These are phyloP conservation scores for Phacellophora camtschatica DNA, from an alignment of 30 jellyfish, hydroid and myxozoan genomes.

Conservation along the genomic window DNA sequence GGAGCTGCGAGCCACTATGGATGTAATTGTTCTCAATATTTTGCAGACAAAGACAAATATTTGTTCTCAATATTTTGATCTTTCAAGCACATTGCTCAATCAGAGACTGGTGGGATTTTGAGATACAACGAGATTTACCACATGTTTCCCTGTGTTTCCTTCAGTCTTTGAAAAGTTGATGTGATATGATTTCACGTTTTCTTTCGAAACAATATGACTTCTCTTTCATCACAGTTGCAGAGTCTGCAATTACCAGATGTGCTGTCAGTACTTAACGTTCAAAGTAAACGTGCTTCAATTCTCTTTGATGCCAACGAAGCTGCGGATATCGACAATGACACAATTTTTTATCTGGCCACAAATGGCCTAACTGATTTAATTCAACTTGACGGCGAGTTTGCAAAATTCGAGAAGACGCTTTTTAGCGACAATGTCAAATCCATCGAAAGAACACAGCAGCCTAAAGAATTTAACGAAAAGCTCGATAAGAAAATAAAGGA, in stretches of 20 bases:
- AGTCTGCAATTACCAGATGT: conserved; percentile 82
- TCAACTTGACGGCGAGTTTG: conserved; percentile 58
- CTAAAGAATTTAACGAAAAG: conserved; percentile 49
- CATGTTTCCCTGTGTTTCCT: too few relatives aligned
- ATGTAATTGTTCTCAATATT: too few relatives aligned
- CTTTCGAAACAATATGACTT: conserved; percentile 56
- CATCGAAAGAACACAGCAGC: conserved; percentile 65
- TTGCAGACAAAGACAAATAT: too few relatives aligned
- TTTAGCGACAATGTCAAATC: conserved; percentile 48
- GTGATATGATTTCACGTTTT: too few relatives aligned
- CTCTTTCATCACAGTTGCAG: conserved; percentile 73
- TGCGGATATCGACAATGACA: conserved; percentile 71
- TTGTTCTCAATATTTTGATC: too few relatives aligned
- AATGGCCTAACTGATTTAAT: conserved; percentile 72
- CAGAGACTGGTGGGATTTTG: too few relatives aligned
- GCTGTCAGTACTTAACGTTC: conserved; percentile 27
- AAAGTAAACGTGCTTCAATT: conserved; percentile 65
- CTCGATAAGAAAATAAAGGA: conserved; percentile 50
- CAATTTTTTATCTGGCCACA: conserved; percentile 71
- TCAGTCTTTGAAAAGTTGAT: too few relatives aligned
- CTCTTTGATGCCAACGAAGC: conserved; percentile 84
- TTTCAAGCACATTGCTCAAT: too few relatives aligned
- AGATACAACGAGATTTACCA: too few relatives aligned
- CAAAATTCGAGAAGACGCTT: conserved; percentile 54
- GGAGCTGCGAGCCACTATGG: too few relatives aligned